Base-by-base conservation (phyloP, 2,797 vertebrate genomes). In the Podarcis siculus region DNA sequence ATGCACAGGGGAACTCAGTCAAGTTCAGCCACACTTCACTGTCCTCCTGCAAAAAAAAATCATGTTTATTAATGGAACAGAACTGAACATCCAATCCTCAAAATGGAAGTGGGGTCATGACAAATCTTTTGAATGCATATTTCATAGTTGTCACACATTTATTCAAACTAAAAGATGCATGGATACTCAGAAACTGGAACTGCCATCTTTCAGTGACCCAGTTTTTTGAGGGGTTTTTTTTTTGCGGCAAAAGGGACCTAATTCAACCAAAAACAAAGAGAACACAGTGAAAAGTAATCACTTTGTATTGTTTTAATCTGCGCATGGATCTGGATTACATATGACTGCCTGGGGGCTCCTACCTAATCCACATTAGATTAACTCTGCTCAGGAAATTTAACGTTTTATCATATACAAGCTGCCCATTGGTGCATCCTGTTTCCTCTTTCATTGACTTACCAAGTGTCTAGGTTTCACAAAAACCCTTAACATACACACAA, bases 291-390 rank as follows among this genome's bases (percentile, higher is more conserved):
- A 87, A 78, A 75, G 30, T 15, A 72, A 49, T 13, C 39, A 80
- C 9, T 77, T 69, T 61, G 25, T 77, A 66, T 79, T 64, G 25
- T 75, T 79, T 86, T 86, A 88, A 80, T 45, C 61, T 69, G 23
- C 61, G 77, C 42, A 37, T 0, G 32, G 37, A 83, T 30, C 9
- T 8, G 27, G 72, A 72, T 85, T 25, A 61, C 5, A 25, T n/a
- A n/a, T 42, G 30, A 30, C 17, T 30, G 8, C 55, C 49, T 81
- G 15, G 45, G 55, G 19, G 49, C 42, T 35, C 23, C 42, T 30
- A 27, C 7, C 13, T 76, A 82, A 87, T 82, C 82, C 0, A 0
- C 5, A 0, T 13, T n/a, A 58, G 8, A 49, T 77, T 72, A 71
- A 2, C 81, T 55, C 49, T 55, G 37, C 5, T 64, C 61, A 27